Evolutionary conservation across 1,140 invertebrate species (phyloP).

Genomic region (Bombus cullumanus): DNA sequence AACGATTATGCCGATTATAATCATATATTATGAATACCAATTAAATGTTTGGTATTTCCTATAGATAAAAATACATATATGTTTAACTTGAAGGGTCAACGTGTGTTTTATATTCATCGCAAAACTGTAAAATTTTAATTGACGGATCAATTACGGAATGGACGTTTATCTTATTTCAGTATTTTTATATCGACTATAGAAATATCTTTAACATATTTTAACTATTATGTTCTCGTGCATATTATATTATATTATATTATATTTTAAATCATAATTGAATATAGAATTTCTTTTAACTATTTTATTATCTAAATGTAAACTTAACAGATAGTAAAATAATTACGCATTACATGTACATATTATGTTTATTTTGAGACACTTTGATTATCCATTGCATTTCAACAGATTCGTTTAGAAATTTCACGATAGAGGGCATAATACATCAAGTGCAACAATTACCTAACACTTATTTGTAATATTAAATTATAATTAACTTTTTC

Average conservation of each 20-base stretch:
- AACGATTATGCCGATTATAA: conserved; percentile 7
- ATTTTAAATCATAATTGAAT: not conserved
- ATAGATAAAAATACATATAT: not conserved
- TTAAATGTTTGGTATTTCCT: conserved; percentile 13
- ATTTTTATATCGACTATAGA: not conserved
- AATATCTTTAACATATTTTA: not conserved
- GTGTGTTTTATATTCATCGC: not conserved
- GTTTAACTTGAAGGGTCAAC: not conserved
- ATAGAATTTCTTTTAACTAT: not conserved
- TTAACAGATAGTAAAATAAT: not conserved
- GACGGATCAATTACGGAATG: not conserved
- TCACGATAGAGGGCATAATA: conserved; percentile 8
- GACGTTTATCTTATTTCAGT: not conserved
- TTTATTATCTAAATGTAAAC: not conserved
- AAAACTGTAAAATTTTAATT: conserved; percentile 8
- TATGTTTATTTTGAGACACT: not conserved
- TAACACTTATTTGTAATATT: not conserved
- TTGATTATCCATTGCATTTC: not conserved
- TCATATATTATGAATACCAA: not conserved
- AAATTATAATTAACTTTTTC: not conserved
- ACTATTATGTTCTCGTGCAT: too few species aligned
- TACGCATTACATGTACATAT: too few species aligned
- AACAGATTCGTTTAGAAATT: not conserved
- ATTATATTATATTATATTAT: too few species aligned
- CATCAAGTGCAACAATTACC: not conserved